Evolutionary conservation across 2,888 invertebrate genomes (phyloP), one percentile per base, ranked within the genome.

Genomic region (Xylocampa areola): DNA sequence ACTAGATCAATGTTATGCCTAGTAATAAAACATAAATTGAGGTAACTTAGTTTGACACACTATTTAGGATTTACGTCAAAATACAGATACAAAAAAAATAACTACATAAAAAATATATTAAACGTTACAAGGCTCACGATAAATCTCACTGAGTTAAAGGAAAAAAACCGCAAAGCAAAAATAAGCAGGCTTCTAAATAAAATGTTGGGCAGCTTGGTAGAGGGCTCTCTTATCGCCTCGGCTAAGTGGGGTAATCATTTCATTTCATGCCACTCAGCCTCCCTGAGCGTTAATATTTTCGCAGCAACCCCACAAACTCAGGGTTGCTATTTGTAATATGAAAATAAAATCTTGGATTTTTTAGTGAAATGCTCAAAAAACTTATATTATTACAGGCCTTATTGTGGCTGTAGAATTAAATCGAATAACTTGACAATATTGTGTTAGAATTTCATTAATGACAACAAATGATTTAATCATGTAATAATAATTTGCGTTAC

Each of bases 211-310:
- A 60, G 36, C 35, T 21, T 17, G 29, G 50, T 54, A 55, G 53
- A 73, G 60, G 48, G 65, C 61, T 30, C 79, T 69, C 80, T 81
- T 83, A 83, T 79, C 82, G 77, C 74, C 68, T 55, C 44, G 44
- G 52, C 67, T 75, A 78, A 82, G 80, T 79, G 78, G 69, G 75
- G 82, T 77, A 84, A 84, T 84, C 76, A 81, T 84, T 82, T 78
- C 78, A 78, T 76, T 82, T 77, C 73, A 77, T 73, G 78, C 68
- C 76, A 74, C 73, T 71, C 70, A 59, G 52, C 58, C 49, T 73
- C 76, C 70, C 61, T 68, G 61, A 74, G 80, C 68, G 77, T 78
- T 80, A 81, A 79, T 77, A 76, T 78, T 77, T 73, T 75, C 78
- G 68, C 82, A 73, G 73, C 74, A 68, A 51, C 66, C 73, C 76